Percentiles rank a stretch among this genome's conserved stretches.
Conservation (phyloP, 64 coral and sea anemone genomes). For the Stylophora pistillata region DNA sequence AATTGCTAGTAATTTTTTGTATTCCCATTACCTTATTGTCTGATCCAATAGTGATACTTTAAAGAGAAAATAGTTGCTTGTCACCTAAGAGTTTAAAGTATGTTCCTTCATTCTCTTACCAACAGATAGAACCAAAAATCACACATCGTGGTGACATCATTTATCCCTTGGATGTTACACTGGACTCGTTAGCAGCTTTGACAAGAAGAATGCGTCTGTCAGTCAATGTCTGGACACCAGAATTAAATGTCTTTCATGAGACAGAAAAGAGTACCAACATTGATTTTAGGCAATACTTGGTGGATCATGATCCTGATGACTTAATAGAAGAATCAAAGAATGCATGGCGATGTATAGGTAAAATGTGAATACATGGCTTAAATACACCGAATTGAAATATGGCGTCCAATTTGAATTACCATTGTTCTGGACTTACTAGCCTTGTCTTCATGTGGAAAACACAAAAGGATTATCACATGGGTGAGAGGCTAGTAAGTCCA, state of each 20-base stretch:
- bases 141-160: slow-evolving; percentile 84
- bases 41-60: no score
- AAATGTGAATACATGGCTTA: background rate
- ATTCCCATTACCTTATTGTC: no score
- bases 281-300: slow-evolving; percentile 48
- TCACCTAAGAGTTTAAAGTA: no score
- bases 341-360: slow-evolving; percentile 86
- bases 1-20: no score
- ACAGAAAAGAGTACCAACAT: background rate
- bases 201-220: slow-evolving; percentile 78
- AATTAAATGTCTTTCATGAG: slow-evolving; percentile 48
- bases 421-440: no score
- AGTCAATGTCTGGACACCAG: slow-evolving; percentile 94
- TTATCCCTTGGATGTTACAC: slow-evolving; percentile 77
- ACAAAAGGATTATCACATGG: no score
- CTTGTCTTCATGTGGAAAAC: no score
- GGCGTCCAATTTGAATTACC: no score
- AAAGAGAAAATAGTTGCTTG: no score
- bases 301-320: slow-evolving; percentile 82
- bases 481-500: no score
- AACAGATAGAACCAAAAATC: slow-evolving; percentile 47
- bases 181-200: slow-evolving; percentile 73
- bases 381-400: no score
- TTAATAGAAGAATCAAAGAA: slow-evolving; percentile 60
- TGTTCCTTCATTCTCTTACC: background rate